Conservation (phyloP, 1,140 invertebrate genomes). For the Anastatus disparis region DNA sequence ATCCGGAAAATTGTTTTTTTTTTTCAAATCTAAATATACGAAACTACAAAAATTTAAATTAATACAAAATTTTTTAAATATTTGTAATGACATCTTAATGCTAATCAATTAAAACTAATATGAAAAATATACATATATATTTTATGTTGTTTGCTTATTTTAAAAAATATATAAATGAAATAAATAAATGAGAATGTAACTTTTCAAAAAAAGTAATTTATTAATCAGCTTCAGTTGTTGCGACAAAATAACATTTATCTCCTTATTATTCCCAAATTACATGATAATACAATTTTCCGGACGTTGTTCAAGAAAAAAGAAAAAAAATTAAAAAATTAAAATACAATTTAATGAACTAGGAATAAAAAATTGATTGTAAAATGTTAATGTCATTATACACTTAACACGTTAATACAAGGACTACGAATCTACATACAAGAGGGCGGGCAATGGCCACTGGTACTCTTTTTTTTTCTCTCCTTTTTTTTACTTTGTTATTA, state of each 20-base stretch:
- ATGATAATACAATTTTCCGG: slow-evolving; percentile 11
- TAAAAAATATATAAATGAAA: no score
- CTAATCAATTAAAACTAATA: no score
- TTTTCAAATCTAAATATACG: no score
- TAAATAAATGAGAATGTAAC: no score
- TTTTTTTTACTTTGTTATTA: neutral
- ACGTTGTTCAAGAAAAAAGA: neutral
- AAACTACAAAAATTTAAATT: no score
- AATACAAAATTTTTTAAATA: no score
- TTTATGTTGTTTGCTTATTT: no score
- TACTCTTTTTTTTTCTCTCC: neutral
- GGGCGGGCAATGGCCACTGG: slow-evolving; percentile 13
- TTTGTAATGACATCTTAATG: no score
- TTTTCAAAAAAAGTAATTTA: slow-evolving; percentile 2
- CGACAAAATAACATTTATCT: neutral
- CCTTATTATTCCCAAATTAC: neutral
- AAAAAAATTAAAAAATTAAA: no score
- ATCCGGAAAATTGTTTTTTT: no score
- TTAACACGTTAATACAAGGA: slow-evolving; percentile 47
- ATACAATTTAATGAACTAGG: no score
- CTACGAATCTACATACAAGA: slow-evolving; percentile 36
- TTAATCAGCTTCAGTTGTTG: neutral
- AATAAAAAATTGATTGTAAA: slow-evolving; percentile 1
- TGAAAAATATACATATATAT: no score
- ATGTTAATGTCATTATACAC: slow-evolving; percentile 39